phyloP scores from a whole-genome alignment of 2,797 vertebrate species.

The Myotis findleyi region DNA sequence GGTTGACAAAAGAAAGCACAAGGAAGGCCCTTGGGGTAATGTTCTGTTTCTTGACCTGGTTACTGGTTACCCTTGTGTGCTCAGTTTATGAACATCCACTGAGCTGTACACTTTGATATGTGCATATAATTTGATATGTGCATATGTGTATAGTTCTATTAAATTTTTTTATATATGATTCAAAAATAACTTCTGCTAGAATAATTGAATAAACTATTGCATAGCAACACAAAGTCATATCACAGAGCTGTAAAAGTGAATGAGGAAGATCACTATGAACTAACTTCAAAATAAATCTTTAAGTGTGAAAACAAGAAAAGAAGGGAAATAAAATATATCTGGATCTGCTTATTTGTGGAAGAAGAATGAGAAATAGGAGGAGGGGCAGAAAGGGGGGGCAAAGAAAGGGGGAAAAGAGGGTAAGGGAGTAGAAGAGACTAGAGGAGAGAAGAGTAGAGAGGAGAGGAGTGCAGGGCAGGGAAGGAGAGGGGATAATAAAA shows the following conservation, averaged over 20 bases:
- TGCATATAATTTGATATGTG: background rate
- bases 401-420: background rate
- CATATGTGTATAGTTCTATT: background rate
- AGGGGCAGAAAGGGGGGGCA: background rate
- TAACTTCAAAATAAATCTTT: conserved; percentile 12
- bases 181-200: background rate
- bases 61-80: background rate
- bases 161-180: background rate
- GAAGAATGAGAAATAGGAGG: background rate
- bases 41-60: background rate
- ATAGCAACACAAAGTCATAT: background rate
- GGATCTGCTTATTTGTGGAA: conserved; percentile 5
- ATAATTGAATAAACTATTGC: background rate
- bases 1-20: background rate
- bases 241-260: background rate
- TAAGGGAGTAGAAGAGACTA: background rate
- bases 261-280: background rate
- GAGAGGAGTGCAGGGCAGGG: background rate
- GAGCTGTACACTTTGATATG: background rate
- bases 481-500: background rate
- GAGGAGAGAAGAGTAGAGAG: background rate
- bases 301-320: conserved; percentile 38
- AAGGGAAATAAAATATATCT: background rate
- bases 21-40: background rate
- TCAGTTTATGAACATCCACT: background rate